Conservation (phyloP, 2,113 vertebrate genomes). For the Callopanchax toddi region DNA sequence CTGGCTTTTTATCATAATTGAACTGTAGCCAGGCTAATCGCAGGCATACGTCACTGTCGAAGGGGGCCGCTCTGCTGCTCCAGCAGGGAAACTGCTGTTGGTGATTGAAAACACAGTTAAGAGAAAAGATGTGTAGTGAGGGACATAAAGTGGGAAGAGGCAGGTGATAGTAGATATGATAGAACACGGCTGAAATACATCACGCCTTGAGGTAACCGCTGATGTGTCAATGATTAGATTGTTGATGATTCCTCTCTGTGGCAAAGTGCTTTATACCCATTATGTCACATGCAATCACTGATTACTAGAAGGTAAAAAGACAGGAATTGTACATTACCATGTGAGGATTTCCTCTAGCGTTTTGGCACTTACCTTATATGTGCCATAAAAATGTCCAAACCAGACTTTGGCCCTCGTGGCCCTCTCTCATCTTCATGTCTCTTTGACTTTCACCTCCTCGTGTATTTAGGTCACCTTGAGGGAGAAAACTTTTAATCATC, state of each 20-base stretch:
- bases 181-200: constrained; percentile 59
- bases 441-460: constrained; percentile 67
- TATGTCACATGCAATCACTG: constrained; percentile 58
- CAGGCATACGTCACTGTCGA: constrained; percentile 92
- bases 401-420: constrained; percentile 33
- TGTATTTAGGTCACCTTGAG: constrained; percentile 76
- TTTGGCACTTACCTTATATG: constrained; percentile 13
- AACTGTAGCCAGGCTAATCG: constrained; percentile 94
- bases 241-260: constrained; percentile 51
- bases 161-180: constrained; percentile 68
- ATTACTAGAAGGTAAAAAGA: constrained; percentile 38
- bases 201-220: constrained; percentile 56
- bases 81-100: constrained; percentile 45
- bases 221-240: constrained; percentile 74
- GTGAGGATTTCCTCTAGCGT: constrained; percentile 15
- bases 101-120: constrained; percentile 76
- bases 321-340: constrained; percentile 9
- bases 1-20: constrained; percentile 93
- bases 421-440: constrained; percentile 55
- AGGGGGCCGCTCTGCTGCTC: constrained; percentile 45
- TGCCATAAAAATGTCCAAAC: constrained; percentile 36
- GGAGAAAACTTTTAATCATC: constrained; percentile 80
- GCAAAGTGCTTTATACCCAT: constrained; percentile 51
- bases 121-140: constrained; percentile 60
- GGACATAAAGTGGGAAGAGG: constrained; percentile 54